A percentile compares a stretch with the other conserved stretches of the same genome.
phyloP scores from a whole-genome alignment of 2,888 invertebrate species.

The Conchocele bisecta region DNA sequence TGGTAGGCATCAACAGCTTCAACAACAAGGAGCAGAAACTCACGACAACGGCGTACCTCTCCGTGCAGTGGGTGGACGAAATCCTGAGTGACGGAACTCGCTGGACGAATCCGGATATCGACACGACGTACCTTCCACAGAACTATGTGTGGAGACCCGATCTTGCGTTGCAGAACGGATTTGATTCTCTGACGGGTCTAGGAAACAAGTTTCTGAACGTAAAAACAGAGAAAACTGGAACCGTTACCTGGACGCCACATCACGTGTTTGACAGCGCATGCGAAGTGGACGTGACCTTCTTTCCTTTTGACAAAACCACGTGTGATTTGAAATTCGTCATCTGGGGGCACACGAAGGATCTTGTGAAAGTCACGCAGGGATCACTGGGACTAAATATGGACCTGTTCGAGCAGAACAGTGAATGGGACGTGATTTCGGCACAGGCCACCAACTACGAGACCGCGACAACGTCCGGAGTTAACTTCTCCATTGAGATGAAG shows the following conservation, averaged over 20 bases:
- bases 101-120: slow-evolving; percentile 29
- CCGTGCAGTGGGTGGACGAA: slow-evolving; percentile 60
- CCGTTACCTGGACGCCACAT: slow-evolving; percentile 52
- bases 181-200: slow-evolving; percentile 47
- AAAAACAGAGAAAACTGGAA: slow-evolving; percentile 34
- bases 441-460: slow-evolving; percentile 19
- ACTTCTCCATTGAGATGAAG: slow-evolving; percentile 50
- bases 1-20: slow-evolving; percentile 57
- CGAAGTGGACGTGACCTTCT: slow-evolving; percentile 51
- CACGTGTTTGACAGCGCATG: slow-evolving; percentile 59
- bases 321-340: slow-evolving; percentile 54
- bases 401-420: slow-evolving; percentile 46
- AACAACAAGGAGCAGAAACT: slow-evolving; percentile 58
- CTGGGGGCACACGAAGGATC: slow-evolving; percentile 46
- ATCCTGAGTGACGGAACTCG: not conserved
- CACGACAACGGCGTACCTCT: slow-evolving; percentile 54
- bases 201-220: slow-evolving; percentile 51
- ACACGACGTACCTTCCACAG: slow-evolving; percentile 44
- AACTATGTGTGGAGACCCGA: slow-evolving; percentile 59
- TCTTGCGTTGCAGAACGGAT: slow-evolving; percentile 56
- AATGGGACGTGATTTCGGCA: slow-evolving; percentile 51
- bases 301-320: slow-evolving; percentile 59
- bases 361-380: slow-evolving; percentile 35
- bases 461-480: slow-evolving; percentile 37
- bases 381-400: slow-evolving; percentile 36